Base-by-base conservation (phyloP, 2,888 invertebrate species). In the Corbicula japonica region DNA sequence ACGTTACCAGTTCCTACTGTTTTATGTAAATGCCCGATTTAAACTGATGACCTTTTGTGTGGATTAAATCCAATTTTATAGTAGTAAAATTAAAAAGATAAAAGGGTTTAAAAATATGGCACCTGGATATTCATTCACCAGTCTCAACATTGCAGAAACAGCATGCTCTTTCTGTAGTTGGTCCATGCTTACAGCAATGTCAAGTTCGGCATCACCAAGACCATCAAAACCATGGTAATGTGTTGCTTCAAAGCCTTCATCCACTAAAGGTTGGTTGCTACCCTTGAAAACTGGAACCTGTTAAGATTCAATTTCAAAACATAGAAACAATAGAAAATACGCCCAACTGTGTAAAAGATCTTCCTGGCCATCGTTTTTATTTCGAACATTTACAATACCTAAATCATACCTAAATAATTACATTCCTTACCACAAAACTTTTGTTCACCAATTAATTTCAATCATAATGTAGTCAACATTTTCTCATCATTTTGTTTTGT, bases 201-300 rank as follows among this genome's bases (percentile, higher is more conserved):
- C 85, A 71, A 87, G 81, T 21, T 83, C 62, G 0, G 77, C 77
- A 61, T 90, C 90, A 6, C 88, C 87, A 35, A 90, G 80, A n/a
- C 89, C 90, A 76, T 90, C 90, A 2, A 56, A 48, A 5, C 89
- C 90, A 77, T 90, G 89, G 65, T 84, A 85, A 70, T 84, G 83
- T 12, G 81, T 72, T 0, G 87, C 87, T n/a, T 75, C 62, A 1
- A 83, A 32, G 21, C 72, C 63, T 6, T 72, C 61, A 8, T 63
- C 84, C 15, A 88, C 71, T 3, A 90, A 73, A 6, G 88, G 78
- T 62, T 82, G 82, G 18, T 77, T 74, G 18, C 87, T 83, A 10
- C 91, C 90, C 76, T 75, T 78, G 63, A 86, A 91, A 18, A 92
- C 88, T 28, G 90, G 91, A 12, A 90, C 80, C 90, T 90, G 62